Percentiles rank a stretch among this genome's conserved stretches.
Conservation (phyloP, 1,140 invertebrate species). For the Marisa cornuarietis region DNA sequence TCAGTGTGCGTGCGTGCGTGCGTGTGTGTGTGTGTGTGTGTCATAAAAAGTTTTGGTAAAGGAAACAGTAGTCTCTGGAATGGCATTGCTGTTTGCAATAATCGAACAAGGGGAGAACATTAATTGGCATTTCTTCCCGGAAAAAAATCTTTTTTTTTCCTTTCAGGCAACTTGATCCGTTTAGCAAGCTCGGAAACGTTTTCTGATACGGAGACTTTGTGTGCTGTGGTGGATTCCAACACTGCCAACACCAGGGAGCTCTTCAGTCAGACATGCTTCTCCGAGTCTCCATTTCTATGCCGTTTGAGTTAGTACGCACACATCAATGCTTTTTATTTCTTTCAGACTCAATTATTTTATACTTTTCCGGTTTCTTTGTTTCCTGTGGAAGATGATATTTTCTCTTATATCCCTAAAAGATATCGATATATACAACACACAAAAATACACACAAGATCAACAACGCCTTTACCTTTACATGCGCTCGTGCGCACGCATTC, state of each 20-base stretch:
- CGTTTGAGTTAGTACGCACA: slow-evolving; percentile 13
- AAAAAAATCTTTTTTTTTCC: background rate
- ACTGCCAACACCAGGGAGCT: slow-evolving; percentile 14
- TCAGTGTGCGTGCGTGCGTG: background rate
- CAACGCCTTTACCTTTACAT: no score
- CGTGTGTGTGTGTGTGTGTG: background rate
- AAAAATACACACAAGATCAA: no score
- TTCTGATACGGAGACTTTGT: slow-evolving; percentile 19
- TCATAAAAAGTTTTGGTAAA: background rate
- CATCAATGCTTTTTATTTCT: background rate
- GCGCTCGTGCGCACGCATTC: no score
- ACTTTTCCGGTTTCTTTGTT: no score
- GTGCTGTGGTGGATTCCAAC: slow-evolving; percentile 18
- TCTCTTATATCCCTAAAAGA: no score
- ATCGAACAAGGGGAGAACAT: background rate
- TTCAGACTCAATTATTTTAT: no score
- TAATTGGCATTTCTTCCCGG: no score
- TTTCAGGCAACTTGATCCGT: slow-evolving; percentile 10
- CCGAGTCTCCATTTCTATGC: slow-evolving; percentile 19
- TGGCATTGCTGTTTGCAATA: background rate
- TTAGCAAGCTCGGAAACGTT: slow-evolving; percentile 19
- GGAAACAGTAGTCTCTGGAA: background rate
- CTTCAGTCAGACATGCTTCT: slow-evolving; percentile 23
- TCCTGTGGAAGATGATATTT: no score
- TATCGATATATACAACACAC: no score